phyloP scores from a whole-genome alignment of 2,797 vertebrate genomes.

The Monodelphis domestica region DNA sequence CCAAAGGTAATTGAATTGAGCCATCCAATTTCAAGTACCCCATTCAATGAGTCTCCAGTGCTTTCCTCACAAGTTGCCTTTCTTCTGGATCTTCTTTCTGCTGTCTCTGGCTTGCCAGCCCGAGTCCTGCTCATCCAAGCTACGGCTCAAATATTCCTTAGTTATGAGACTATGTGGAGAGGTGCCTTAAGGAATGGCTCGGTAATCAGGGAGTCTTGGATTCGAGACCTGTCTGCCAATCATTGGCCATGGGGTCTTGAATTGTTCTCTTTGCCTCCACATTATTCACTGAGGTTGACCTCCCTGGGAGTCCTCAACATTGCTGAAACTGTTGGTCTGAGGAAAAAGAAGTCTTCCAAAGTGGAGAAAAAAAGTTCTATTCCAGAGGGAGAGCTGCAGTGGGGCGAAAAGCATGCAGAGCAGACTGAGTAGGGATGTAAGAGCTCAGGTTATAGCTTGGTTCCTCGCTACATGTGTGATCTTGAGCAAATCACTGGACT shows the following conservation, averaged over 20 bases:
- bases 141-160: not conserved
- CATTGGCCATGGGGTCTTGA: not conserved
- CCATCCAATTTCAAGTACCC: not conserved
- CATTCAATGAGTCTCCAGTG: not conserved
- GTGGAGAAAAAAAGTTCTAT: not conserved
- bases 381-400: not conserved
- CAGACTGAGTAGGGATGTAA: not conserved
- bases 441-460: not conserved
- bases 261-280: not conserved
- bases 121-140: not conserved
- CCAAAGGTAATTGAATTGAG: not conserved
- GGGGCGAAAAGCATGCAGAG: not conserved
- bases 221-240: not conserved
- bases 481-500: not conserved
- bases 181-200: not conserved
- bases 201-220: not conserved
- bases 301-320: not conserved
- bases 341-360: not conserved
- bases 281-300: not conserved
- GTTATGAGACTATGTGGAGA: not conserved
- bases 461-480: not conserved
- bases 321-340: not conserved
- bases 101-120: not conserved
- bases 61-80: not conserved
- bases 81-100: not conserved